These are phyloP conservation scores for Nephila pilipes DNA, from an alignment of 1,140 invertebrate species.

Conservation along the genomic window DNA sequence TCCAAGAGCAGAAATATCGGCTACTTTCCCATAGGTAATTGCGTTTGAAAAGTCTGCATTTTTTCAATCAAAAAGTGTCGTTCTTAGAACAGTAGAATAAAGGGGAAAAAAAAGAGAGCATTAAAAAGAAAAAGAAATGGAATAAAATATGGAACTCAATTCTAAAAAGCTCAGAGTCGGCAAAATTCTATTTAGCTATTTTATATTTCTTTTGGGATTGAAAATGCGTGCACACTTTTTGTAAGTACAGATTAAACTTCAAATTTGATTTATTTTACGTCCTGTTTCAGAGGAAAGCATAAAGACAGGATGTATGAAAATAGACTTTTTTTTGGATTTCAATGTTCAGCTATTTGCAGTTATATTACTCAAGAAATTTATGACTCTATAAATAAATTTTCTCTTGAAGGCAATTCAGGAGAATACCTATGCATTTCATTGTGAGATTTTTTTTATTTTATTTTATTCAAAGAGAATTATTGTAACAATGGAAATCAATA, in stretches of 20 bases:
- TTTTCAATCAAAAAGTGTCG: not conserved
- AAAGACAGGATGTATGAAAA: not conserved
- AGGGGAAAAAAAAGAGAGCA: no score
- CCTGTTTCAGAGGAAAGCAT: not conserved
- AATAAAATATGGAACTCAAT: conserved; percentile 15
- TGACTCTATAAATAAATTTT: conserved; percentile 34
- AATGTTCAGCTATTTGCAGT: conserved; percentile 29
- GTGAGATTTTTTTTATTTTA: no score
- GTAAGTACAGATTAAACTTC: not conserved
- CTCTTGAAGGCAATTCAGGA: not conserved
- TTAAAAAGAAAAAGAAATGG: not conserved
- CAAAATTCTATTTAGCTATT: conserved; percentile 36
- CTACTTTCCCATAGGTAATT: no score
- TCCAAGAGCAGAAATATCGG: not conserved
- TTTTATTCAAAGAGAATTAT: no score
- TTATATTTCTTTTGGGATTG: conserved; percentile 22
- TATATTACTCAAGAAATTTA: conserved; percentile 42
- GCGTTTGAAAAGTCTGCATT: no score
- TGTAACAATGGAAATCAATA: no score
- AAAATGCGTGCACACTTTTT: not conserved
- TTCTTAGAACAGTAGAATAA: no score
- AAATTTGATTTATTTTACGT: not conserved
- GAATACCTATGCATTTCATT: no score
- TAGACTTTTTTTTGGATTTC: not conserved
- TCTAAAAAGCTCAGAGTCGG: not conserved